Evolutionary conservation across 2,888 invertebrate species (phyloP).

Genomic region (Dolomedes plantarius): DNA sequence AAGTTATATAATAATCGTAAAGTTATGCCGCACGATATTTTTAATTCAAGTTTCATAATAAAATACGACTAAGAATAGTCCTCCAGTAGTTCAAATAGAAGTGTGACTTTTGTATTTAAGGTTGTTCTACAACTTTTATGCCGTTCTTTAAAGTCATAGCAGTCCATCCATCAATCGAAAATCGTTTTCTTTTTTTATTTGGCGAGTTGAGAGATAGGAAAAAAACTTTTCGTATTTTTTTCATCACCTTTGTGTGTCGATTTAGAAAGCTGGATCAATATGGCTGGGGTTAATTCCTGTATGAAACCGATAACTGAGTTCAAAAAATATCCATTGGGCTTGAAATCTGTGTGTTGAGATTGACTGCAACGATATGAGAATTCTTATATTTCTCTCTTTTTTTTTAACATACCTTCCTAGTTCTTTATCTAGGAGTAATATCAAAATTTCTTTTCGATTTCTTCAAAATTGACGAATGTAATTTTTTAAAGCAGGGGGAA

Average conservation of each 20-base stretch:
- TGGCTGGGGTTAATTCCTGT: constrained; percentile 46
- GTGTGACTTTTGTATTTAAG: neutral
- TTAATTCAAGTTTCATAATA: too few species aligned
- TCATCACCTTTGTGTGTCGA: constrained; percentile 22
- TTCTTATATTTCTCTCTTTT: neutral
- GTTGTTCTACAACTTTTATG: constrained; percentile 21
- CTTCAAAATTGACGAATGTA: constrained; percentile 57
- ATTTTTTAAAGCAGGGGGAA: constrained; percentile 13
- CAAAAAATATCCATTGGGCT: constrained; percentile 21
- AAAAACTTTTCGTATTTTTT: constrained; percentile 24
- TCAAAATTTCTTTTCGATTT: too few species aligned
- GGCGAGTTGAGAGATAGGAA: neutral
- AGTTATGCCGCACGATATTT: too few species aligned
- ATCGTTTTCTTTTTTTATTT: constrained; percentile 28
- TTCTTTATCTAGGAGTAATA: too few species aligned
- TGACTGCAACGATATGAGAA: neutral
- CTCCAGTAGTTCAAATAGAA: too few species aligned
- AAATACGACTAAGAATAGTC: too few species aligned
- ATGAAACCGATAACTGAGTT: constrained; percentile 49
- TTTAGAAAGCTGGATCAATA: constrained; percentile 49
- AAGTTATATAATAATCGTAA: too few species aligned
- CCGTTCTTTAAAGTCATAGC: constrained; percentile 31
- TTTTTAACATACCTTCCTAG: too few species aligned
- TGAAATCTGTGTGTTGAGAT: constrained; percentile 21
- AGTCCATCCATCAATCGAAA: constrained; percentile 59